Evolutionary conservation across 2,797 vertebrate genomes (phyloP).

Genomic region (Florisuga fusca): DNA sequence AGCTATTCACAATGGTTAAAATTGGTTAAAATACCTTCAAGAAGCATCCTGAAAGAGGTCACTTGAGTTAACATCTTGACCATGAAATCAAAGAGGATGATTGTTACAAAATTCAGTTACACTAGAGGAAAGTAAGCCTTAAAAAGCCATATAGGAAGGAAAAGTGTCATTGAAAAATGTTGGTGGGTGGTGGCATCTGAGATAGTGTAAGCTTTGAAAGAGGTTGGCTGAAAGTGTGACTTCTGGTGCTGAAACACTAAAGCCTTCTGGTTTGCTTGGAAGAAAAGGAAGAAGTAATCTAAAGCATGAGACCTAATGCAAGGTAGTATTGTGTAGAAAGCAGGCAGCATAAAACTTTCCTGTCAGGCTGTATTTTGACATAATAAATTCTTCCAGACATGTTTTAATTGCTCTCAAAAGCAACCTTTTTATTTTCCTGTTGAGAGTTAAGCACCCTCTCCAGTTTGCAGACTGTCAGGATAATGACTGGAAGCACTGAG

Average conservation of each 20-base stretch:
- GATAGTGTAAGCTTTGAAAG: neutral
- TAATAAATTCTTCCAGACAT: neutral
- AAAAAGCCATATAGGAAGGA: neutral
- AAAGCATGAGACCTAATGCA: neutral
- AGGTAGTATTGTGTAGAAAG: neutral
- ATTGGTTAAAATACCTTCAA: neutral
- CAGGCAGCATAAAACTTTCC: neutral
- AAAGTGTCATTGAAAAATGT: neutral
- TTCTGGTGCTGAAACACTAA: neutral
- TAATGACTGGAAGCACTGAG: neutral
- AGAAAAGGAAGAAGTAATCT: neutral
- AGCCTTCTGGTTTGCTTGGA: neutral
- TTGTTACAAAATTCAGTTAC: constrained; percentile 9
- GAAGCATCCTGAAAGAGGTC: constrained; percentile 31
- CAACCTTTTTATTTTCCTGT: neutral
- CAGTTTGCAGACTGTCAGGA: neutral
- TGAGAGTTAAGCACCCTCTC: neutral
- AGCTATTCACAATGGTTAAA: constrained; percentile 8
- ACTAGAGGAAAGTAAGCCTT: neutral
- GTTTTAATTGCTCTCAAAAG: constrained; percentile 1
- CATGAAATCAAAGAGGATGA: constrained; percentile 36
- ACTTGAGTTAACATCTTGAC: neutral
- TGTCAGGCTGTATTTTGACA: neutral
- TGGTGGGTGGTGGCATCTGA: neutral
- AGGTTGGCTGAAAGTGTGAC: neutral